A percentile compares a stretch with the other conserved stretches of the same genome.
Evolutionary conservation across 2,888 invertebrate genomes (phyloP).

Genomic region (Galerucella calmariensis): DNA sequence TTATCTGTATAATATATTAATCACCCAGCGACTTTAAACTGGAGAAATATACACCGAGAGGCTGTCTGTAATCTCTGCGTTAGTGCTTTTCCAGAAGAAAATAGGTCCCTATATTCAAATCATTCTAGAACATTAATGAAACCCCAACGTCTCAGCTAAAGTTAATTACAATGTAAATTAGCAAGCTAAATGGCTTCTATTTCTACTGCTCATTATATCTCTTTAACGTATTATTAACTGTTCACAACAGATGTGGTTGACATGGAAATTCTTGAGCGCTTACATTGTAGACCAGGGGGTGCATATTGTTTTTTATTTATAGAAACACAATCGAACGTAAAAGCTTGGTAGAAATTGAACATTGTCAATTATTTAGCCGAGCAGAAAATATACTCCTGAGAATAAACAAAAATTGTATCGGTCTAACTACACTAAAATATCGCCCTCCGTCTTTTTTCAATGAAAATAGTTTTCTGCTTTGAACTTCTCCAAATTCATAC

Average conservation of each 20-base stretch:
- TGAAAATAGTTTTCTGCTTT: no score
- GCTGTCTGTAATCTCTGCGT: constrained; percentile 22
- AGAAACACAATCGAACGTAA: background rate
- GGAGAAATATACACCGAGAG: constrained; percentile 7
- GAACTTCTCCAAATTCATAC: no score
- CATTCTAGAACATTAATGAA: constrained; percentile 35
- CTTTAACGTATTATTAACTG: constrained; percentile 35
- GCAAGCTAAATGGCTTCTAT: constrained; percentile 49
- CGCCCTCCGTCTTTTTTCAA: no score
- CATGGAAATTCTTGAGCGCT: constrained; percentile 8
- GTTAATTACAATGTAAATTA: constrained; percentile 53
- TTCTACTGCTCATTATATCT: constrained; percentile 49
- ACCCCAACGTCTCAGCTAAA: constrained; percentile 34
- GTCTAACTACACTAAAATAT: no score
- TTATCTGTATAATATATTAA: background rate
- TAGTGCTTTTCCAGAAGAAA: constrained; percentile 29
- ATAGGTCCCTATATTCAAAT: constrained; percentile 33
- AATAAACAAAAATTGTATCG: no score
- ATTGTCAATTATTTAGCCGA: no score
- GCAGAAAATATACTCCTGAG: no score
- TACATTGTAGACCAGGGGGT: background rate
- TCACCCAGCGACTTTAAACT: constrained; percentile 5
- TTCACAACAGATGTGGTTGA: constrained; percentile 35
- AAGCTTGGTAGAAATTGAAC: background rate
- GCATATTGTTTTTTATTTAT: background rate